Percentiles rank a stretch among this genome's conserved stretches.
Evolutionary conservation across 2,113 vertebrate species (phyloP).

Genomic region (Pantherophis guttatus): DNA sequence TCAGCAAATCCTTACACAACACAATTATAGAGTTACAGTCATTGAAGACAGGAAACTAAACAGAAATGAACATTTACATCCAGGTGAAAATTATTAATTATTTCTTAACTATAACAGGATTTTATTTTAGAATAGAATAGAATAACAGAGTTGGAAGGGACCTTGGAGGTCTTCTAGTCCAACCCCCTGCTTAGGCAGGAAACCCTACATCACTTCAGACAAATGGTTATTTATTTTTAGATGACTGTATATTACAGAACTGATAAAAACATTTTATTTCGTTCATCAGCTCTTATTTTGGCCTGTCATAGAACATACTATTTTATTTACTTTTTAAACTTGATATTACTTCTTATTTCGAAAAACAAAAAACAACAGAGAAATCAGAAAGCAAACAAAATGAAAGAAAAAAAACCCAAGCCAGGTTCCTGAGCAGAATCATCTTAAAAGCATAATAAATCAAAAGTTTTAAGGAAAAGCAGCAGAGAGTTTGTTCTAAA

Average conservation of each 20-base stretch:
- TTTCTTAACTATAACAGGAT: neutral
- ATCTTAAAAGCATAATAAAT: neutral
- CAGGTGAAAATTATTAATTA: slow-evolving; percentile 60
- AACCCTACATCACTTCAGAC: too few species aligned
- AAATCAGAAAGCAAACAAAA: neutral
- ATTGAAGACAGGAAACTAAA: slow-evolving; percentile 65
- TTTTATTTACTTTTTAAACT: neutral
- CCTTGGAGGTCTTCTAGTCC: too few species aligned
- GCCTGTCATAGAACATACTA: neutral
- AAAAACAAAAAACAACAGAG: neutral
- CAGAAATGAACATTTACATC: slow-evolving; percentile 36
- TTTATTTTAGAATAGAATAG: neutral
- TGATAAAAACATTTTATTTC: neutral
- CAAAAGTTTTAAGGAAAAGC: neutral
- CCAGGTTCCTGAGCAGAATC: neutral
- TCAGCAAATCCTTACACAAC: slow-evolving; percentile 73
- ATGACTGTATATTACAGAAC: neutral
- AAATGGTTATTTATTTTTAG: neutral
- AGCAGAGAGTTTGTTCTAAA: neutral
- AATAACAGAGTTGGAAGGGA: too few species aligned
- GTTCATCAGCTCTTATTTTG: neutral
- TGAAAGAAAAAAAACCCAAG: neutral
- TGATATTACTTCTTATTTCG: neutral
- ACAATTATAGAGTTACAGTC: slow-evolving; percentile 72
- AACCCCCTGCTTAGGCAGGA: too few species aligned